Conservation (phyloP, 2,888 invertebrate genomes). For the Salticus scenicus region DNA sequence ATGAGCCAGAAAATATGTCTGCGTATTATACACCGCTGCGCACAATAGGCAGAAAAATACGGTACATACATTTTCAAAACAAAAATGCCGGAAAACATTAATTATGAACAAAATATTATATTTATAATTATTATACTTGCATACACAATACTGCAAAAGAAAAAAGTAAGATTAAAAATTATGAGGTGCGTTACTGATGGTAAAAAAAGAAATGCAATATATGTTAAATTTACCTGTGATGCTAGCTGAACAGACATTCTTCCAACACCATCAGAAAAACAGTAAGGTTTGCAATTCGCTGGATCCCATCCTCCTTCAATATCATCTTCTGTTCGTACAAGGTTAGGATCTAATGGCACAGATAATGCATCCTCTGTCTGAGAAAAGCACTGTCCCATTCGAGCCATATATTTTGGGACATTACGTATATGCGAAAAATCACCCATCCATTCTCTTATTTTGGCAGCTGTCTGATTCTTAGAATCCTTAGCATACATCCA, state of each 20-base stretch:
- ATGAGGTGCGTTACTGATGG: too few relatives aligned
- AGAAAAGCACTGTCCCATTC: constrained; percentile 72
- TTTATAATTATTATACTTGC: too few relatives aligned
- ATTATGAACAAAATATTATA: too few relatives aligned
- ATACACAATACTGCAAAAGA: too few relatives aligned
- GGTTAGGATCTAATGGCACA: constrained; percentile 22
- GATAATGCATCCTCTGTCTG: constrained; percentile 37
- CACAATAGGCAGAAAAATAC: too few relatives aligned
- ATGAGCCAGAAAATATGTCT: too few relatives aligned
- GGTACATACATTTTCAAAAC: too few relatives aligned
- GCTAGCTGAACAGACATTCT: constrained; percentile 64
- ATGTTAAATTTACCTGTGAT: constrained; percentile 36
- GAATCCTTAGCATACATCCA: constrained; percentile 69
- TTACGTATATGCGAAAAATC: constrained; percentile 67
- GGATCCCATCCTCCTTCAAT: constrained; percentile 26
- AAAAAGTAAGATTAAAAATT: too few relatives aligned
- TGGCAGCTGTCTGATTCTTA: constrained; percentile 34
- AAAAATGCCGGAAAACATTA: too few relatives aligned
- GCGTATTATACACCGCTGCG: too few relatives aligned
- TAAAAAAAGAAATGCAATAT: too few relatives aligned
- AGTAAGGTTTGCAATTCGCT: constrained; percentile 32
- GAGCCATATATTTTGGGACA: constrained; percentile 71
- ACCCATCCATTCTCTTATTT: constrained; percentile 70
- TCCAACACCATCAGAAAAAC: constrained; percentile 70
- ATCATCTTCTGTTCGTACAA: constrained; percentile 21